Percentiles rank a stretch among this genome's conserved stretches.
Conservation (phyloP, 64 coral and sea anemone species). For the Dendrophyllia cribrosa region DNA sequence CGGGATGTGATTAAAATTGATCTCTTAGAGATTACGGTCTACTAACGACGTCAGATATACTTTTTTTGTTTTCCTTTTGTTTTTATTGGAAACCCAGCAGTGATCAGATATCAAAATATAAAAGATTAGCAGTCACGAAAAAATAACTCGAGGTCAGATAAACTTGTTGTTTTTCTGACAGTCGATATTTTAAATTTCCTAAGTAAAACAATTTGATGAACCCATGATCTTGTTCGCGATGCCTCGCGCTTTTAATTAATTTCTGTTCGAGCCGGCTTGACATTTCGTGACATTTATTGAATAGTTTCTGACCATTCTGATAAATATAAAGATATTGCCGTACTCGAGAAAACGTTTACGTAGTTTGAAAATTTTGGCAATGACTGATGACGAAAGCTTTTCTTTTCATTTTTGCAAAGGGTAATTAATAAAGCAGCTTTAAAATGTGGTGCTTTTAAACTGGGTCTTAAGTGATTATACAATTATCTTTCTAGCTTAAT, state of each 20-base stretch:
- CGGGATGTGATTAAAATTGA: not conserved
- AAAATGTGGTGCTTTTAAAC: not conserved
- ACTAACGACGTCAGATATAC: constrained; percentile 3
- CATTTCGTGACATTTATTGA: not conserved
- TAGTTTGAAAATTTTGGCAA: not conserved
- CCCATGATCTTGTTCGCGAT: not conserved
- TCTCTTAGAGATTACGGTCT: not conserved
- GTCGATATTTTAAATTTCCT: not conserved
- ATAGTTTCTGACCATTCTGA: not conserved
- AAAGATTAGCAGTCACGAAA: not conserved
- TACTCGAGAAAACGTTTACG: not conserved
- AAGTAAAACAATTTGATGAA: no score
- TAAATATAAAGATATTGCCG: not conserved
- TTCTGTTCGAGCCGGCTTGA: not conserved
- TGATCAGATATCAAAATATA: constrained; percentile 38
- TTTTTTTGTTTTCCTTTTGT: constrained; percentile 20
- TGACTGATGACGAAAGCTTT: not conserved
- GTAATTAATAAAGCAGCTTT: not conserved
- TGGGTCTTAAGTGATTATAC: not conserved
- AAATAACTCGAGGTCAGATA: not conserved
- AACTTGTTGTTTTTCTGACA: not conserved
- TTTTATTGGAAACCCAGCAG: constrained; percentile 12
- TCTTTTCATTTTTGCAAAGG: not conserved
- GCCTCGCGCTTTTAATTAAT: not conserved
- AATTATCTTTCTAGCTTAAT: constrained; percentile 6